Percentiles rank a stretch among this genome's conserved stretches.
Evolutionary conservation across 2,113 vertebrate species (phyloP).

Genomic region (Phrynosoma platyrhinos): DNA sequence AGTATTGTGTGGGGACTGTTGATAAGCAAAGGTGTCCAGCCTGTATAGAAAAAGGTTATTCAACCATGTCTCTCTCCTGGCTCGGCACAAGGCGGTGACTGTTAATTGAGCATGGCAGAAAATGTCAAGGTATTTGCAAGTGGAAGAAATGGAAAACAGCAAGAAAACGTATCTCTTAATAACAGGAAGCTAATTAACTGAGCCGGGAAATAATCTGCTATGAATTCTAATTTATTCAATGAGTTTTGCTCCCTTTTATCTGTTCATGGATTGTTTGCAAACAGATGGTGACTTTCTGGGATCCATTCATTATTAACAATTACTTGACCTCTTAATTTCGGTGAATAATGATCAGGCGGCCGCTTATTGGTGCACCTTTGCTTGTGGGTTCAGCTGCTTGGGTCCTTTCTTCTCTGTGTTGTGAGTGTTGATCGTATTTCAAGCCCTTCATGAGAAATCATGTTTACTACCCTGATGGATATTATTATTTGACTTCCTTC

Average conservation of each 20-base stretch:
- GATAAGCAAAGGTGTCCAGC: conserved; percentile 21
- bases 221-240: conserved; percentile 55
- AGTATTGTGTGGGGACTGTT: background rate
- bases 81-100: conserved; percentile 14
- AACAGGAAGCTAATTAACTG: conserved; percentile 37
- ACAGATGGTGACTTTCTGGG: conserved; percentile 31
- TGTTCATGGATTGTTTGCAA: conserved; percentile 47
- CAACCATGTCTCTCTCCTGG: conserved; percentile 21
- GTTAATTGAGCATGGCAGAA: conserved; percentile 37
- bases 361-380: background rate
- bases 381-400: background rate
- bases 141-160: conserved; percentile 9
- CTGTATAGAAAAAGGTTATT: conserved; percentile 22
- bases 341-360: conserved; percentile 36
- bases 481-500: background rate
- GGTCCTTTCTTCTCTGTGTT: too few relatives aligned
- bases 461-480: background rate
- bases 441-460: background rate
- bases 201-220: conserved; percentile 28
- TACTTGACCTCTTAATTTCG: conserved; percentile 40
- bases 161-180: conserved; percentile 23
- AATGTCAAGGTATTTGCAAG: conserved; percentile 49
- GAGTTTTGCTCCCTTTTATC: conserved; percentile 7
- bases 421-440: too few relatives aligned
- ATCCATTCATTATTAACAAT: conserved; percentile 45